Conservation (phyloP, 2,888 invertebrate species). For the Aspidiotus rigidus region DNA sequence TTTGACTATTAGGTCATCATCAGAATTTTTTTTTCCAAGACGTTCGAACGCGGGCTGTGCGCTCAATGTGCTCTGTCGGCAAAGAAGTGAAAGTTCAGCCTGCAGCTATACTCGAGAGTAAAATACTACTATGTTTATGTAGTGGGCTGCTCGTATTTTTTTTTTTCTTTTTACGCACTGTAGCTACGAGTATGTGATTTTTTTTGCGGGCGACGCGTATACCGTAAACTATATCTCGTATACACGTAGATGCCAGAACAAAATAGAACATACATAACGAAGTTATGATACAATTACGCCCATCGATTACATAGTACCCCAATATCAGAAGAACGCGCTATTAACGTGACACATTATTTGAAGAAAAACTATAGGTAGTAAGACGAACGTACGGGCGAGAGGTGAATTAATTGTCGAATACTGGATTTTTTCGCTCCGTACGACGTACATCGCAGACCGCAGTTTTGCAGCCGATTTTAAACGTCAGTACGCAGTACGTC, state of each 20-base stretch:
- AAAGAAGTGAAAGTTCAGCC: conserved; percentile 28
- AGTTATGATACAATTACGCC: conserved; percentile 30
- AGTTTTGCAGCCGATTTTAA: conserved; percentile 1
- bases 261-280: conserved; percentile 28
- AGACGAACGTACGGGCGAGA: neutral
- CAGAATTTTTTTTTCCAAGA: neutral
- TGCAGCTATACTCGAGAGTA: conserved; percentile 8
- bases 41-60: neutral
- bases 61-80: neutral
- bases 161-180: neutral
- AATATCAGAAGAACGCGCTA: neutral
- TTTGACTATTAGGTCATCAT: conserved; percentile 2
- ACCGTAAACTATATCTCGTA: neutral
- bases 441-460: neutral
- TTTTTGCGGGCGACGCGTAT: neutral
- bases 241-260: conserved; percentile 1
- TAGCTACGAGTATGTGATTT: neutral
- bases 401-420: neutral
- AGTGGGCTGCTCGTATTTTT: conserved; percentile 17
- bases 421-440: conserved; percentile 6
- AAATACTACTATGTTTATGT: conserved; percentile 6
- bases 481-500: neutral
- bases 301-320: conserved; percentile 30
- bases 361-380: conserved; percentile 6
- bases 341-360: conserved; percentile 26